These are phyloP conservation scores for Myotis pilosus DNA, from an alignment of 2,797 vertebrate species.

Conservation along the genomic window DNA sequence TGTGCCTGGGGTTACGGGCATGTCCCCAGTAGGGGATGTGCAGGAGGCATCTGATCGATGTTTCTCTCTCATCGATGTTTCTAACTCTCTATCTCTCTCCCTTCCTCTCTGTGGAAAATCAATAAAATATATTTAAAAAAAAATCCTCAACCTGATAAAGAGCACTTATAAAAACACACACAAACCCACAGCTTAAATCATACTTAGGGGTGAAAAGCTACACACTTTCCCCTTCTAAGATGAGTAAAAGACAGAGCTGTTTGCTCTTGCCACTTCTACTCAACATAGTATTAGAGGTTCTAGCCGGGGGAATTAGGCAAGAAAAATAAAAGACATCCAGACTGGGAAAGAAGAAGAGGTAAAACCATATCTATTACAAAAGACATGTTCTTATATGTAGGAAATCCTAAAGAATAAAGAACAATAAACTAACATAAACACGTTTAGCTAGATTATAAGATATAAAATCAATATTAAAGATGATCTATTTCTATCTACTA, in stretches of 20 bases:
- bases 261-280: background rate
- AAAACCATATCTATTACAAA: background rate
- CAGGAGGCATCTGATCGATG: too few species aligned
- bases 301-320: background rate
- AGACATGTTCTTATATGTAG: background rate
- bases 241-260: background rate
- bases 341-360: background rate
- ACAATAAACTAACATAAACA: background rate
- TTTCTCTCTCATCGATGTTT: too few species aligned
- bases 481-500: background rate
- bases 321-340: background rate
- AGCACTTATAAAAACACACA: background rate
- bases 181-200: background rate
- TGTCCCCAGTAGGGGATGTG: too few species aligned
- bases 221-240: background rate
- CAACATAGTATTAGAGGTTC: background rate
- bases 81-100: too few species aligned
- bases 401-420: slow-evolving; percentile 19
- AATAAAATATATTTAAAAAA: too few species aligned
- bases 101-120: too few species aligned
- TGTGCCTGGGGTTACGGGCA: too few species aligned
- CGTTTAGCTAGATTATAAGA: background rate
- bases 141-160: background rate
- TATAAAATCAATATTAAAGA: background rate
- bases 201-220: background rate